These are phyloP conservation scores for Pedionomus torquatus DNA, from an alignment of 2,113 vertebrate species.

Conservation along the genomic window DNA sequence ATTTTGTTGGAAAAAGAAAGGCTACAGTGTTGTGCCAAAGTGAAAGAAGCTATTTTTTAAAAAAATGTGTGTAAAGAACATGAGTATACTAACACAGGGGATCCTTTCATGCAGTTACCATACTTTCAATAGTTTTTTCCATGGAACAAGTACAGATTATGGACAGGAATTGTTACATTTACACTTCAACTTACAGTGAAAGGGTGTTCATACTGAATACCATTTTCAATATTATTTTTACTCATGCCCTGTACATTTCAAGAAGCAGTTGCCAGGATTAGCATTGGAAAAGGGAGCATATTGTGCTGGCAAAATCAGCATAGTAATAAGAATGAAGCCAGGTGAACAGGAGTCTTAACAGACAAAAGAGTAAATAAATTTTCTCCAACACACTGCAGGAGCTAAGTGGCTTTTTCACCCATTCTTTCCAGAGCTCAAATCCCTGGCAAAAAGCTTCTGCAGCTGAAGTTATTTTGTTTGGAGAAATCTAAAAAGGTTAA, in stretches of 20 bases:
- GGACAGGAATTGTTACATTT: not conserved
- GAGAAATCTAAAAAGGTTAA: constrained; percentile 63
- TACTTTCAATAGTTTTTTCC: not conserved
- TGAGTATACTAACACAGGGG: not conserved
- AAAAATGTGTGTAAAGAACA: not conserved
- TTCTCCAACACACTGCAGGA: not conserved
- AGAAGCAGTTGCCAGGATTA: not conserved
- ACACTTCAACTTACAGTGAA: not conserved
- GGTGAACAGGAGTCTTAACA: not conserved
- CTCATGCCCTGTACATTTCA: not conserved
- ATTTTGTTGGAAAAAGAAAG: constrained; percentile 12
- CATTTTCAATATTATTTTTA: not conserved
- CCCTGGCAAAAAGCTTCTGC: constrained; percentile 23
- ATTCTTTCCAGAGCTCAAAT: constrained; percentile 28
- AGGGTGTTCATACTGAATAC: not conserved
- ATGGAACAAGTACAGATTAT: not conserved
- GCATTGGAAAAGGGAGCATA: not conserved
- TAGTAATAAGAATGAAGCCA: not conserved
- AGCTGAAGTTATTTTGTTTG: constrained; percentile 41
- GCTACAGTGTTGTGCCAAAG: not conserved
- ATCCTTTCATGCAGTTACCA: not conserved
- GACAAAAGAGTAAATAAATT: constrained; percentile 11
- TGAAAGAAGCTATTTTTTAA: not conserved
- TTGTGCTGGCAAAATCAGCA: not conserved
- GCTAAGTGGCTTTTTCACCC: not conserved